Evolutionary conservation across 2,888 invertebrate species (phyloP).

Genomic region (Pollenia labialis): DNA sequence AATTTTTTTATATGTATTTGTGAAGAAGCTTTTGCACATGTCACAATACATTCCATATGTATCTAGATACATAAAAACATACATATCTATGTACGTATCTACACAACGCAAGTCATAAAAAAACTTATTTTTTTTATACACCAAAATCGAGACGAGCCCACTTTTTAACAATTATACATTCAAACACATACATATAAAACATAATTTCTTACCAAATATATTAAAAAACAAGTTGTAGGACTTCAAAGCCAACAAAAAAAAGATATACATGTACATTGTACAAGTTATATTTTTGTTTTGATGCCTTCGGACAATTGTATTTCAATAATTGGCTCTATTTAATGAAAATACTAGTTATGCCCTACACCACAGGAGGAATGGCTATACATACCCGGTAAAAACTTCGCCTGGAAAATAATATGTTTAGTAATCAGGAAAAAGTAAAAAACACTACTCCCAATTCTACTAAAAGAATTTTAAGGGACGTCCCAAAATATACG

Average conservation of each 20-base stretch:
- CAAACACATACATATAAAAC: background rate
- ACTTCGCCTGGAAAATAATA: too few relatives aligned
- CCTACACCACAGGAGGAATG: too few relatives aligned
- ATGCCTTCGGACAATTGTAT: background rate
- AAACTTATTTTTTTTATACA: background rate
- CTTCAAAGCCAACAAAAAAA: constrained; percentile 39
- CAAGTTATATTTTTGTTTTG: too few relatives aligned
- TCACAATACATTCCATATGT: too few relatives aligned
- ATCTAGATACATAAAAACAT: too few relatives aligned
- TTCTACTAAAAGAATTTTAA: too few relatives aligned
- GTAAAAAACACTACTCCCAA: too few relatives aligned
- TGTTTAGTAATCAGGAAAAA: too few relatives aligned
- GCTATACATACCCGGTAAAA: too few relatives aligned
- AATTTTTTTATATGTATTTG: background rate
- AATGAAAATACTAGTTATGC: background rate
- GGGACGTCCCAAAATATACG: too few relatives aligned
- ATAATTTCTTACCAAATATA: constrained; percentile 16
- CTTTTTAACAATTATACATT: constrained; percentile 37
- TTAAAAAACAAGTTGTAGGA: constrained; percentile 76
- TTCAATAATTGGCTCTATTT: background rate
- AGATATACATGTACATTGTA: background rate
- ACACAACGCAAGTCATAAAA: constrained; percentile 12
- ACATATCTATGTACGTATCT: background rate
- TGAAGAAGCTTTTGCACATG: background rate
- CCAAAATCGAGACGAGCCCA: constrained; percentile 69